Percentiles rank a stretch among this genome's conserved stretches.
Evolutionary conservation across 2,797 vertebrate species (phyloP).

Genomic region (Centropyge bicolor): DNA sequence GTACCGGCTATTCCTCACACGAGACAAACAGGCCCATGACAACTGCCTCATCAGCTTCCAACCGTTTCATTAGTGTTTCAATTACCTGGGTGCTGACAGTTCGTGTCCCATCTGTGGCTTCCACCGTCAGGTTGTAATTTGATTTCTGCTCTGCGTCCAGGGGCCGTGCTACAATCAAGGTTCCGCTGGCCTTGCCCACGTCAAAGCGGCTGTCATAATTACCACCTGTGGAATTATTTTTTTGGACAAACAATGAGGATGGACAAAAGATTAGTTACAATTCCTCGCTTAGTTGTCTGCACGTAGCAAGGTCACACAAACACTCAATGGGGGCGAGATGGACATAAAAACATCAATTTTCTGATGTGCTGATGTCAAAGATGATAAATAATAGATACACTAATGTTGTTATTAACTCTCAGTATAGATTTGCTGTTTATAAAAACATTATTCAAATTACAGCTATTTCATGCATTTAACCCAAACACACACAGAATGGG

Average conservation of each 20-base stretch:
- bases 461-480: conserved; percentile 51
- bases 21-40: conserved; percentile 65
- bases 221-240: conserved; percentile 88
- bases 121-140: conserved; percentile 98
- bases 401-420: conserved; percentile 4
- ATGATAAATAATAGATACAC: conserved; percentile 24
- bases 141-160: conserved; percentile 97
- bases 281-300: conserved; percentile 30
- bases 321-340: conserved; percentile 34
- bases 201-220: conserved; percentile 98
- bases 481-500: background rate
- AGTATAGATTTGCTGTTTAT: conserved; percentile 17
- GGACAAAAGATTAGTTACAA: conserved; percentile 75
- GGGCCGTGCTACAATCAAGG: conserved; percentile 93
- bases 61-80: conserved; percentile 78
- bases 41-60: conserved; percentile 76
- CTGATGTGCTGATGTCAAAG: conserved; percentile 19
- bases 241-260: conserved; percentile 75
- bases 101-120: conserved; percentile 96
- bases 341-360: conserved; percentile 51
- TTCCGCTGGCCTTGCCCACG: conserved; percentile 97
- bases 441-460: conserved; percentile 18
- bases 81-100: conserved; percentile 96
- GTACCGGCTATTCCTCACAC: conserved; percentile 39
- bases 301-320: conserved; percentile 54